These are phyloP conservation scores for Botia kubotai DNA, from an alignment of 2,797 vertebrate species.

Conservation along the genomic window DNA sequence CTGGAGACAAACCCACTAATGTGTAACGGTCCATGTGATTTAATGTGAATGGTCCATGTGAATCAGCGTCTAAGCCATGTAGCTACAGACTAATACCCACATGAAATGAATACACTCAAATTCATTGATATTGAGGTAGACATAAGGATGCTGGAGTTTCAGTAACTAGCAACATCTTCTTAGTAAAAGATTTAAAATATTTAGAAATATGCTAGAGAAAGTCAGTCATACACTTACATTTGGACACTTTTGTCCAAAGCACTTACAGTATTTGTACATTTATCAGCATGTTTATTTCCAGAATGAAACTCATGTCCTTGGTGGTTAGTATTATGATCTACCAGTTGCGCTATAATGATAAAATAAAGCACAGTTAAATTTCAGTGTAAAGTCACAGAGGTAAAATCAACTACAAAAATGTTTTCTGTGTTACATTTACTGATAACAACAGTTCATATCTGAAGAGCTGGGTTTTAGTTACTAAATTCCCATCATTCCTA, in stretches of 20 bases:
- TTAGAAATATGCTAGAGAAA: not conserved
- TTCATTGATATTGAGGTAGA: not conserved
- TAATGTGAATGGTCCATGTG: slow-evolving; percentile 75
- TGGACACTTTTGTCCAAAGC: not conserved
- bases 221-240: not conserved
- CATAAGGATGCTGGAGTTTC: not conserved
- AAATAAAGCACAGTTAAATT: not conserved
- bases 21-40: slow-evolving; percentile 77
- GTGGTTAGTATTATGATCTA: not conserved
- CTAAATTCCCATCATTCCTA: not conserved
- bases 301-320: not conserved
- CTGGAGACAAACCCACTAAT: slow-evolving; percentile 64
- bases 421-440: not conserved
- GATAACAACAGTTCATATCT: not conserved
- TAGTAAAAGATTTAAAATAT: too few relatives aligned
- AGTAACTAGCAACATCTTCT: too few relatives aligned
- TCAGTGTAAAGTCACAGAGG: not conserved
- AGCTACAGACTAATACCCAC: not conserved
- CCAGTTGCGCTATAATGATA: not conserved
- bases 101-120: not conserved
- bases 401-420: not conserved
- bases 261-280: not conserved
- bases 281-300: not conserved
- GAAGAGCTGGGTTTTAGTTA: not conserved
- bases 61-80: slow-evolving; percentile 18